These are phyloP conservation scores for Rhinichthys klamathensis DNA, from an alignment of 2,113 vertebrate species.

Conservation along the genomic window DNA sequence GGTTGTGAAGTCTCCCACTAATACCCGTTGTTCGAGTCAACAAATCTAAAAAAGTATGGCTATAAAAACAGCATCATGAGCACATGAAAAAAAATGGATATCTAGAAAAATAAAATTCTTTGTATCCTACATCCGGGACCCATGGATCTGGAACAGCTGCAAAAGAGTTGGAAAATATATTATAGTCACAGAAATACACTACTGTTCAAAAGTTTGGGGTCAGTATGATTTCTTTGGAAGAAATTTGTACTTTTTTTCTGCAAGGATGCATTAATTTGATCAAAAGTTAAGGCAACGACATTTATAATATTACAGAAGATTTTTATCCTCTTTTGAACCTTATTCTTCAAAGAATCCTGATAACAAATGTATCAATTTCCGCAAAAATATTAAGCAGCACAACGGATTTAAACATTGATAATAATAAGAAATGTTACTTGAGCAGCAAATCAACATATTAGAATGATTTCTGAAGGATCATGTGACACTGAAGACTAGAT, in stretches of 20 bases:
- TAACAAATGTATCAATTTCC: no score
- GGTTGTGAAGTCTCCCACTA: conserved; percentile 37
- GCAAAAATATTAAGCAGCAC: no score
- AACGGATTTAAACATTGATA: neutral
- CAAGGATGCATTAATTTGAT: no score
- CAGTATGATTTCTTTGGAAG: neutral
- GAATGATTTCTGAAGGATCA: conserved; percentile 7
- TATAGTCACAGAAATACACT: conserved; percentile 23
- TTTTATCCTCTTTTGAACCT: no score
- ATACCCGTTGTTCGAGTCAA: conserved; percentile 22
- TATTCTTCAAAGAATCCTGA: no score
- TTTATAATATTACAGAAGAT: no score
- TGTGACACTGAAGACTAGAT: neutral
- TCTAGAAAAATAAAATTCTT: conserved; percentile 48
- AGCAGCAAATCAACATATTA: neutral
- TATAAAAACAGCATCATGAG: conserved; percentile 41
- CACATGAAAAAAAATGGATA: conserved; percentile 27
- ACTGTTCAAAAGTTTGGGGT: neutral
- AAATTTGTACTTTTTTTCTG: no score
- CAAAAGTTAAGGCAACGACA: no score
- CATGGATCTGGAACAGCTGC: conserved; percentile 82
- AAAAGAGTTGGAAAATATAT: conserved; percentile 35
- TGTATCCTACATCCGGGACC: conserved; percentile 75
- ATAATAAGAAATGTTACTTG: neutral
- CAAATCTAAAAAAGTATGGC: conserved; percentile 35